These are phyloP conservation scores for Antheraea yamamai DNA, from an alignment of 2,888 invertebrate species.

Conservation along the genomic window DNA sequence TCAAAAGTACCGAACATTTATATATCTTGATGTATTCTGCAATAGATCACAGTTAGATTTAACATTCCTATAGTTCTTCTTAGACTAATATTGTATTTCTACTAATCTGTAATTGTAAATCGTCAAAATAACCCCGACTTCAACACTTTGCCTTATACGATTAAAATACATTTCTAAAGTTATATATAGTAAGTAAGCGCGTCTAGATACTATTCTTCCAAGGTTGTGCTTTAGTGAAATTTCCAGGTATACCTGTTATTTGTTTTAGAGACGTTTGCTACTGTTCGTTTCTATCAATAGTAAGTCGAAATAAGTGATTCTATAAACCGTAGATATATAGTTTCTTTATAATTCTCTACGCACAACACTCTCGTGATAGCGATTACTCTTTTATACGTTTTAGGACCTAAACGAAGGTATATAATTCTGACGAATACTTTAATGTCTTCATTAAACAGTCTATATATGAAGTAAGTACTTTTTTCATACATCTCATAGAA, in stretches of 20 bases:
- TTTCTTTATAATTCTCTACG: constrained; percentile 70
- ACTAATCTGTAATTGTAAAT: constrained; percentile 39
- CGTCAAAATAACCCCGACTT: constrained; percentile 74
- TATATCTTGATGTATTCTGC: not conserved
- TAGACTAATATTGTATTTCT: constrained; percentile 9
- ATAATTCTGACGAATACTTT: constrained; percentile 45
- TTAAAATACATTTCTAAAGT: constrained; percentile 69
- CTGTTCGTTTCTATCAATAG: constrained; percentile 21
- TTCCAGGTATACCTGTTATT: constrained; percentile 58
- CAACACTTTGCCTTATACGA: constrained; percentile 79
- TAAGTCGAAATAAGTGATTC: constrained; percentile 26
- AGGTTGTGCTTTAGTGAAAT: constrained; percentile 82
- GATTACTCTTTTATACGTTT: constrained; percentile 52
- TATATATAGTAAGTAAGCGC: constrained; percentile 74
- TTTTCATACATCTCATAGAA: constrained; percentile 25
- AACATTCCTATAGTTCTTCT: constrained; percentile 5
- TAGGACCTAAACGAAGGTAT: constrained; percentile 46
- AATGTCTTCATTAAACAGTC: constrained; percentile 31
- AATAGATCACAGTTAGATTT: constrained; percentile 5
- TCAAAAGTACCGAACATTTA: not conserved
- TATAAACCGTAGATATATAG: constrained; percentile 60
- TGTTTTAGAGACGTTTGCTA: constrained; percentile 52
- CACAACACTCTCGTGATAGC: constrained; percentile 76
- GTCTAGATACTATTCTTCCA: constrained; percentile 81
- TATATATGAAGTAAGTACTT: constrained; percentile 26